Conservation (phyloP, 2,888 invertebrate species). For the Bhutanitis thaidina region DNA sequence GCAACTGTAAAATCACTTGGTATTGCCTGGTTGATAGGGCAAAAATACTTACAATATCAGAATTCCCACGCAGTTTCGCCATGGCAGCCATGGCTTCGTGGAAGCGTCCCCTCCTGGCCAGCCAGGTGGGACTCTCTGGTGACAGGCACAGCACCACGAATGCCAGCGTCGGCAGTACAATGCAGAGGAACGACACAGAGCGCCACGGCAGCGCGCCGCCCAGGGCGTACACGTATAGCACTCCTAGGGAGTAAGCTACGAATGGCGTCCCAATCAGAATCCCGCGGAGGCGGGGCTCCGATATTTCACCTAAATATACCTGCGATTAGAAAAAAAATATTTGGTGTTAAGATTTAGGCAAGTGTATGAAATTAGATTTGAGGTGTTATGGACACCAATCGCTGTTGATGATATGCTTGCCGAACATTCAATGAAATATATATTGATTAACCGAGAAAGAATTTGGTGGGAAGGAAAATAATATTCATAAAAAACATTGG, state of each 20-base stretch:
- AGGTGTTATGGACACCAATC: no score
- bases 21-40: no score
- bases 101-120: conserved; percentile 81
- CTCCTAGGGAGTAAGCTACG: conserved; percentile 87
- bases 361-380: not conserved
- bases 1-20: no score
- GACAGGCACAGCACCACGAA: conserved; percentile 82
- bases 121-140: conserved; percentile 88
- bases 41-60: conserved; percentile 68
- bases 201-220: conserved; percentile 86
- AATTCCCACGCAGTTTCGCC: conserved; percentile 80
- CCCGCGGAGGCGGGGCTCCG: conserved; percentile 85
- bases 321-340: conserved; percentile 42
- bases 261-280: conserved; percentile 85
- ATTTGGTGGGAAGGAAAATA: no score
- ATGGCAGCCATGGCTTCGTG: conserved; percentile 79
- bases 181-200: conserved; percentile 82
- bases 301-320: conserved; percentile 88
- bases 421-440: no score
- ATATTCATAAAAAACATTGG: no score
- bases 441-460: no score
- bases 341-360: no score
- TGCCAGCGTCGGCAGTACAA: conserved; percentile 80
- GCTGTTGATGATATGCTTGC: no score
- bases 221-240: conserved; percentile 85